Base-by-base conservation (phyloP, 1,140 invertebrate genomes). In the Phocides pigmalion region DNA sequence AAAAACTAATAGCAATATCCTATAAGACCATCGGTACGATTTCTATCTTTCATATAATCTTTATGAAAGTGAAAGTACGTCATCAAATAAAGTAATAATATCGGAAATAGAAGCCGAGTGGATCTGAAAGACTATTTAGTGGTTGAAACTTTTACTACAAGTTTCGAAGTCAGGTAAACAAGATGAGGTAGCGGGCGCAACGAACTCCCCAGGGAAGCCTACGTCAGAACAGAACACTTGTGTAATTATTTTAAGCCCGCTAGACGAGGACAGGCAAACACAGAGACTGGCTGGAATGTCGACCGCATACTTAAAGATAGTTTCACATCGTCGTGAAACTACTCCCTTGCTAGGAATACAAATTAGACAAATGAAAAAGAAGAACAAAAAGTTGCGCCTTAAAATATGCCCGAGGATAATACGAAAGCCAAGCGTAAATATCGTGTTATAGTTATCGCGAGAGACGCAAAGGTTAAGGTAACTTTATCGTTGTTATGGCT, bases 201-300 rank as follows among this genome's bases (percentile, higher is more conserved):
- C 72, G 74, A 82, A 76, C 77, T 77, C 64, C 62, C 62, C 64
- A 81, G 81, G 79, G 81, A 77, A 71, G 65, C 53, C 42, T 72
- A 47, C 42, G 76, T 70, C 56, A 46, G 54, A 54, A 59, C 4
- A 66, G 56, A 64, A 69, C 74, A 90, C 87, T 87, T 87, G 84
- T 88, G 81, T 87, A 88, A 90, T 88, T 87, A 90, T 90, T 87
- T 87, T 90, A 86, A 86, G 84, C 82, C 66, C 72, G 71, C 82
- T 84, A 81, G 80, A 81, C 70, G 68, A 68, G 74, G 74, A 79
- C 78, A 74, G 65, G 70, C 72, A 87, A 86, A 83, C 79, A 84
- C 12, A 47, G 66, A 66, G 61, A 72, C 75, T 50, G 56, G 59
- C 62, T 75, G 85, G 81, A 82, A 87, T 87, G 81, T 74, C 68